phyloP scores from a whole-genome alignment of 2,888 invertebrate species.

The Hydraecia micacea region DNA sequence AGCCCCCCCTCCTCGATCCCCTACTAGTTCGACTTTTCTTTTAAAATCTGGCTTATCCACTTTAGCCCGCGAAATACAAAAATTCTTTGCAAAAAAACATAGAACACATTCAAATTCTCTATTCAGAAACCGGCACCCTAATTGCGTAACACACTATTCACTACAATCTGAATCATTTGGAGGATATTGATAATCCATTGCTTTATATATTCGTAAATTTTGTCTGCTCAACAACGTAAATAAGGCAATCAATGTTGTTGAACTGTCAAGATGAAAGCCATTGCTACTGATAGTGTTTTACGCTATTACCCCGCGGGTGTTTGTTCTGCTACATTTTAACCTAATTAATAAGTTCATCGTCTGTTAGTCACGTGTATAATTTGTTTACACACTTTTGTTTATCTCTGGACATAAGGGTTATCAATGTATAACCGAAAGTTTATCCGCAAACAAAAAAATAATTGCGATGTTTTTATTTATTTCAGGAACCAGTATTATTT shows the following conservation, averaged over 20 bases:
- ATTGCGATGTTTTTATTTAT: slow-evolving; percentile 42
- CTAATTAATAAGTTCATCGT: not conserved
- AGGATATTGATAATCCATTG: no score
- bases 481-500: slow-evolving; percentile 97
- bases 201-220: no score
- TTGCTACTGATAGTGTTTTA: not conserved
- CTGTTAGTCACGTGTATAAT: slow-evolving; percentile 12
- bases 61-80: not conserved
- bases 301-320: not conserved
- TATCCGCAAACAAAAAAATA: not conserved
- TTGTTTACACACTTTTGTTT: slow-evolving; percentile 15
- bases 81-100: not conserved
- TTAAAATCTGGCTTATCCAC: no score
- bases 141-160: no score
- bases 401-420: slow-evolving; percentile 28
- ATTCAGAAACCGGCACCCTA: not conserved
- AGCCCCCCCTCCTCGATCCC: no score
- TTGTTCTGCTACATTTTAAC: slow-evolving; percentile 1
- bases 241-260: no score
- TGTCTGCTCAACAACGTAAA: no score
- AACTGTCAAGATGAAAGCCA: not conserved
- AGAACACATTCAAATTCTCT: not conserved
- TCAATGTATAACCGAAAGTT: not conserved
- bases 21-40: no score
- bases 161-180: no score